Conservation (phyloP, 2,113 vertebrate genomes). For the Pomatostomus ruficeps region DNA sequence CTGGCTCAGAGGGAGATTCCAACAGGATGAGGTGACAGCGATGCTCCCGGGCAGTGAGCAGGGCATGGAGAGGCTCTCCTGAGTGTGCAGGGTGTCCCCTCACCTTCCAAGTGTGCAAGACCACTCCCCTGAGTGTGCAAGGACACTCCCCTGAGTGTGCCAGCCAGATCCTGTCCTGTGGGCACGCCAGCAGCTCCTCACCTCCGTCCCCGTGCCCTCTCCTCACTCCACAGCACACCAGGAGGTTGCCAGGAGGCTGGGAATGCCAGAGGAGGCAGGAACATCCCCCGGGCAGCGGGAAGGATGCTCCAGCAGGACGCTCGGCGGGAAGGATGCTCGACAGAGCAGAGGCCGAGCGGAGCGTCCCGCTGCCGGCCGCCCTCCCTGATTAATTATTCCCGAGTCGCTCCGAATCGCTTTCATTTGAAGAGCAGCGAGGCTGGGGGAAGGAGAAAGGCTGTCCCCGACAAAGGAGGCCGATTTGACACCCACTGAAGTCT, state of each 20-base stretch:
- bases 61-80: not conserved
- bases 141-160: not conserved
- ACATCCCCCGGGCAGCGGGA: not conserved
- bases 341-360: not conserved
- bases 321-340: not conserved
- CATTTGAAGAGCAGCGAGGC: not conserved
- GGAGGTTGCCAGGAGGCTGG: not conserved
- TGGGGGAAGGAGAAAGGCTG: not conserved
- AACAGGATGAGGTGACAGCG: not conserved
- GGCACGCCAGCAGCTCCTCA: not conserved
- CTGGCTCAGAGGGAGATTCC: not conserved
- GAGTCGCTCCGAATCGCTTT: slow-evolving; percentile 9
- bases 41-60: not conserved
- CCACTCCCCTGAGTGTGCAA: not conserved
- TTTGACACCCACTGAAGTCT: slow-evolving; percentile 71
- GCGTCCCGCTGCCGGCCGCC: not conserved
- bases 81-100: not conserved
- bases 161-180: not conserved
- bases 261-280: not conserved
- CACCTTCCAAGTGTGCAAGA: not conserved
- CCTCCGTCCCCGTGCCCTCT: fast-evolving
- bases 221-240: fast-evolving
- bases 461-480: slow-evolving; percentile 62
- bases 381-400: slow-evolving; percentile 20
- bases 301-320: not conserved